Evolutionary conservation across 2,113 vertebrate species (phyloP), one percentile per base, ranked within the genome.

Genomic region (Myrmophylax atrothorax): DNA sequence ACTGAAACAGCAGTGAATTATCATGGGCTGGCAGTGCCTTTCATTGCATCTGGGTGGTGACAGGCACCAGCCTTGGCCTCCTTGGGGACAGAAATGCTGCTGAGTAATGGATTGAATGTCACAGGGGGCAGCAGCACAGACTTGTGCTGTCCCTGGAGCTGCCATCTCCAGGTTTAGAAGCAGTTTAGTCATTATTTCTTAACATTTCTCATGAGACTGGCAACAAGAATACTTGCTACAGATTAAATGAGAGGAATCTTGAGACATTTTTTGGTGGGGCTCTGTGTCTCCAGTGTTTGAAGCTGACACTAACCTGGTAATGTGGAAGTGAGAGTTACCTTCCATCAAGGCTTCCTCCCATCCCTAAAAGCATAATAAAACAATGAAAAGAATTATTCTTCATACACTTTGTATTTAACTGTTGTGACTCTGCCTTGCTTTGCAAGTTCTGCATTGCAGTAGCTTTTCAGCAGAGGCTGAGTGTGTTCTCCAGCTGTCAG

Each of bases 381-480:
- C 55, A 56, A 35, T 23, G 3, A 50, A 88, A 59, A 53, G 6
- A 3, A 23, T 68, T 37, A 17, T 80, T 91, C 52, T 78, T 88
- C 38, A 33, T 52, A 12, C 37, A 46, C 31, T 84, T 82, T 40
- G 52, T 8, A 14, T 89, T 64, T 79, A 83, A 50, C 25, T 87
- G 4, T 42, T 90, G 37, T 62, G 72, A 53, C 88, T 68, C 37
- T 84, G 80, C 84, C 62, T 89, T 33, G n/a, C 9, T 66, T 92
- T 82, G 44, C 76, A 74, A 15, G 18, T 37, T 81, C 89, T 94
- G 87, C 82, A 83, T 82, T 96, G 93, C 89, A 80, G 78, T 73
- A 40, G 40, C 38, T 91, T 69, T 85, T 79, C 46, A 84, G 66
- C 44, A 79, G 85, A 66, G 50, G 29, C 56, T 84, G 78, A 18